These are phyloP conservation scores for Labeo calbasu DNA, from an alignment of 2,797 vertebrate species.

Conservation along the genomic window DNA sequence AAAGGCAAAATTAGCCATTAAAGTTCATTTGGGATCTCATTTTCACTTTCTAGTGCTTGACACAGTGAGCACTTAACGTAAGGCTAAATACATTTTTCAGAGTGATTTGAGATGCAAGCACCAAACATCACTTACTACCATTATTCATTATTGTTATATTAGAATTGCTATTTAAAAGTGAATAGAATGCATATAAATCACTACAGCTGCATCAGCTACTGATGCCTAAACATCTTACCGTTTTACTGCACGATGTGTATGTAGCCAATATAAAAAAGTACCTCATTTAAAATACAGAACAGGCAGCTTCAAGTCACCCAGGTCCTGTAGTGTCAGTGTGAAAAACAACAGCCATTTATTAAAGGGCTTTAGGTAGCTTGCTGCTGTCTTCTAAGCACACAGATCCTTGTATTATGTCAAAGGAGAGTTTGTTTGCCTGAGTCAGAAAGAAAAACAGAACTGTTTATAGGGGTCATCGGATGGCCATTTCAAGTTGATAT, in stretches of 20 bases:
- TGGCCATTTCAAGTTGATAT: no score
- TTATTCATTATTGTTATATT: slow-evolving; percentile 11
- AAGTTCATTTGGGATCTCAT: slow-evolving; percentile 29
- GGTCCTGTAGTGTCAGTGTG: slow-evolving; percentile 8
- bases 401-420: slow-evolving; percentile 23
- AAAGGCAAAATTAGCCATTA: slow-evolving; percentile 35
- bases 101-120: slow-evolving; percentile 5
- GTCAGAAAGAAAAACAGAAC: not conserved
- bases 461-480: not conserved
- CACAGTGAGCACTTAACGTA: not conserved
- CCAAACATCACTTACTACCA: not conserved
- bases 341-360: slow-evolving; percentile 48
- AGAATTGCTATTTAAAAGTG: not conserved
- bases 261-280: slow-evolving; percentile 18
- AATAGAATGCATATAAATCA: not conserved
- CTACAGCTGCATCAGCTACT: not conserved
- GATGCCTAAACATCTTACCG: slow-evolving; percentile 1
- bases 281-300: slow-evolving; percentile 26
- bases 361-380: slow-evolving; percentile 35
- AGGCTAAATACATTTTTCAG: slow-evolving; percentile 4
- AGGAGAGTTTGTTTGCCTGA: not conserved
- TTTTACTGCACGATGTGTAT: not conserved
- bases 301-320: slow-evolving; percentile 20
- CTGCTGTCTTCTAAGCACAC: not conserved
- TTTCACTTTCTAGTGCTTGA: slow-evolving; percentile 8